These are phyloP conservation scores for Hirtodrosophila confusa DNA, from an alignment of 2,888 invertebrate genomes.

Conservation along the genomic window DNA sequence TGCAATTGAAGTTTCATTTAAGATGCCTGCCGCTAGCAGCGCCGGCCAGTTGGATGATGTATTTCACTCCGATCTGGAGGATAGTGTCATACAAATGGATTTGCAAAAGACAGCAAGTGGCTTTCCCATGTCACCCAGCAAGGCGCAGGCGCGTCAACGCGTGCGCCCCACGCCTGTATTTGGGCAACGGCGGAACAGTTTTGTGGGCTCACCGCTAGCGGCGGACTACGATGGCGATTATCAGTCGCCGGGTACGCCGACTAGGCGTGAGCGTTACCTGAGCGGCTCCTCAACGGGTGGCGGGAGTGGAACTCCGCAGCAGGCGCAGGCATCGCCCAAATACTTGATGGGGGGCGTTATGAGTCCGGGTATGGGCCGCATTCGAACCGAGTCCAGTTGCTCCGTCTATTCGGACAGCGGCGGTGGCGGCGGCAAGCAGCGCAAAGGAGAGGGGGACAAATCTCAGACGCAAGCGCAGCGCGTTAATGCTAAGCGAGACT, in stretches of 20 bases:
- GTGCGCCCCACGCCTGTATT: constrained; percentile 89
- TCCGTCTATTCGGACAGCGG: constrained; percentile 81
- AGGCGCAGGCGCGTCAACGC: constrained; percentile 88
- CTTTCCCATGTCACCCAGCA: constrained; percentile 83
- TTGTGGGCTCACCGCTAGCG: constrained; percentile 83
- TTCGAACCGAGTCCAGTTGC: constrained; percentile 83
- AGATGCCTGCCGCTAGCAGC: constrained; percentile 65
- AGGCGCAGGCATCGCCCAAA: constrained; percentile 63
- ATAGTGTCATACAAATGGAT: constrained; percentile 82
- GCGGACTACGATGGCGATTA: constrained; percentile 60
- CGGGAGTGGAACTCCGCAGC: constrained; percentile 38
- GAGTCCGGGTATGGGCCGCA: constrained; percentile 76
- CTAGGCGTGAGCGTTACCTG: constrained; percentile 75
- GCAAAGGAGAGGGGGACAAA: constrained; percentile 84
- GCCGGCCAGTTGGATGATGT: constrained; percentile 72
- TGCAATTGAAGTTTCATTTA: constrained; percentile 67
- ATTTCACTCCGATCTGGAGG: constrained; percentile 78
- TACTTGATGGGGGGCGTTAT: constrained; percentile 66
- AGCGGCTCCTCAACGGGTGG: constrained; percentile 67
- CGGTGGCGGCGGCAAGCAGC: constrained; percentile 57
- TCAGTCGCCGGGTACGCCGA: constrained; percentile 60
- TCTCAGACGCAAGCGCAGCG: constrained; percentile 85
- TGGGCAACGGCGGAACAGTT: constrained; percentile 87
- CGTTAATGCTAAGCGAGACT: constrained; percentile 77
- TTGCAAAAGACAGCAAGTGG: constrained; percentile 71